Base-by-base conservation (phyloP, 2,888 invertebrate genomes). In the Terebella lapidaria region DNA sequence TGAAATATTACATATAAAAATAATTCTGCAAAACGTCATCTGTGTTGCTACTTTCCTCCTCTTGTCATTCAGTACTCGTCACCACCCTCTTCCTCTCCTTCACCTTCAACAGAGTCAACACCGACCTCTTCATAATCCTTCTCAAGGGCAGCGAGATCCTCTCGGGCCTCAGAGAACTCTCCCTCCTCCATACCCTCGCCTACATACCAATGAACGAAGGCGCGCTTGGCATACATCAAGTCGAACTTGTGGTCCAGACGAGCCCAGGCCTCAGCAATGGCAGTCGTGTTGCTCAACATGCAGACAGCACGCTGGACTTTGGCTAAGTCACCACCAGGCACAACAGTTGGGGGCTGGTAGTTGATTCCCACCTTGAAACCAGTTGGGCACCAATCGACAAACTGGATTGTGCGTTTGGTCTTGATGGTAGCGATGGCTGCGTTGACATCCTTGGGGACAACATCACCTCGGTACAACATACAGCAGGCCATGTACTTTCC, bases 251-350 rank as follows among this genome's bases (percentile, higher is more conserved):
- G n/a, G n/a, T n/a, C n/a, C n/a, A n/a, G n/a, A n/a, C n/a, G n/a
- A n/a, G n/a, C n/a, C n/a, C n/a, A n/a, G 85, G 92, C 92, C 74
- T 91, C 89, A 18, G 89, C 88, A 74, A 93, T 92, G 69, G 92
- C 92, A 22, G 92, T 94, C 3, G 93, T 94, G 82, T 94, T 94
- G 75, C 90, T 88, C 57, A 93, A 84, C 89, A 92, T 92, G 63
- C 89, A 89, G 1, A 91, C 89, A 42, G 92, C 89, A 67, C 90
- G 84, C 63, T 93, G 70, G n/a, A n/a, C n/a, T n/a, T n/a, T n/a
- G n/a, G n/a, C n/a, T n/a, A n/a, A n/a, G n/a, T n/a, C n/a, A n/a
- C n/a, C n/a, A n/a, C n/a, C n/a, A n/a, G n/a, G n/a, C n/a, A n/a
- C n/a, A n/a, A n/a, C n/a, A n/a, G n/a, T n/a, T n/a, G n/a, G n/a